A percentile compares a stretch with the other conserved stretches of the same genome.
Evolutionary conservation across 2,113 vertebrate species (phyloP).

Genomic region (Mobula hypostoma): DNA sequence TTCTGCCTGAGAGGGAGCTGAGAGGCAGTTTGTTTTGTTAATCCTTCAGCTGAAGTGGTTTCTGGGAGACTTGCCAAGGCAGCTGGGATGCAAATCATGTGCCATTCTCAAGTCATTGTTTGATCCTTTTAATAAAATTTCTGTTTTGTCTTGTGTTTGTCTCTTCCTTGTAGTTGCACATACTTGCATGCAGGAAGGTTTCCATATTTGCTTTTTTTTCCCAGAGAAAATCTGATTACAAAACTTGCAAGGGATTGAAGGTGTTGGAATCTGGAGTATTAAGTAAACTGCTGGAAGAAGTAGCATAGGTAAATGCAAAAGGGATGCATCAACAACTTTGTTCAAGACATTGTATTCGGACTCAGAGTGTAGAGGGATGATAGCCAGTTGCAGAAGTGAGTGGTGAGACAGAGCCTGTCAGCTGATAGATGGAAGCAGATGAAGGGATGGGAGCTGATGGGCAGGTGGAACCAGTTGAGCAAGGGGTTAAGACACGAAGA

Average conservation of each 20-base stretch:
- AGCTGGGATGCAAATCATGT: constrained; percentile 11
- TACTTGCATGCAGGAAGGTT: background rate
- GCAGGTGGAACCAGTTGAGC: too few relatives aligned
- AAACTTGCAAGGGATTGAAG: background rate
- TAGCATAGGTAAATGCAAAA: too few relatives aligned
- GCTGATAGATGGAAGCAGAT: background rate
- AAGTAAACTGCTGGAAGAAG: too few relatives aligned
- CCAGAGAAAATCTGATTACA: too few relatives aligned
- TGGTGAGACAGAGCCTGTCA: background rate
- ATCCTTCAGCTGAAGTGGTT: constrained; percentile 16
- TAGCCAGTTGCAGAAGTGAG: background rate
- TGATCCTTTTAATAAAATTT: background rate
- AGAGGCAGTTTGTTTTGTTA: background rate
- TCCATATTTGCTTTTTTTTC: background rate
- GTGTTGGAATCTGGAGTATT: too few relatives aligned
- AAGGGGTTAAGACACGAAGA: too few relatives aligned
- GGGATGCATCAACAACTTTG: too few relatives aligned
- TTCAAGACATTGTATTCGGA: too few relatives aligned
- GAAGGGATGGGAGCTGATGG: background rate
- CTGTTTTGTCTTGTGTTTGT: background rate
- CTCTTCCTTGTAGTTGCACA: background rate
- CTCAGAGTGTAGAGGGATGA: too few relatives aligned
- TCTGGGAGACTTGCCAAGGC: constrained; percentile 15
- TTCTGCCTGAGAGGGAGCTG: background rate
- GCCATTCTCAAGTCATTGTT: background rate